Conservation (phyloP, 2,113 vertebrate species). For the Todiramphus chloris region DNA sequence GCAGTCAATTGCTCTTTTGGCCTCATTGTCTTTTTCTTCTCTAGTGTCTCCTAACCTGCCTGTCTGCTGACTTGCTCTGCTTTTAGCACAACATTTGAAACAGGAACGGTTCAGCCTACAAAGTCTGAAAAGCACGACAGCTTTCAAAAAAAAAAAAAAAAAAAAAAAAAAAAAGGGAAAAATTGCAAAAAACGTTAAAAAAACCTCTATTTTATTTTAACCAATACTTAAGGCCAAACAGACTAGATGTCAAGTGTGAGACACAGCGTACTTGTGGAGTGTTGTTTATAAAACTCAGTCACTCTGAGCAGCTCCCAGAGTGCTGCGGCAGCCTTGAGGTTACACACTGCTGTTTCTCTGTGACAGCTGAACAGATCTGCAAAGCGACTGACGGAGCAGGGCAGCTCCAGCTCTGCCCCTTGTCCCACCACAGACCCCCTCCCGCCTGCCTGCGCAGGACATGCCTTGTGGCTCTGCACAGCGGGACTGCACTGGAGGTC, state of each 20-base stretch:
- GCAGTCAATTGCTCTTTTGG: neutral
- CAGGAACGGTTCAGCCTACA: neutral
- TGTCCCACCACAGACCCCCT: neutral
- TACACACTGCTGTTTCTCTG: neutral
- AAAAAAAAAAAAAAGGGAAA: neutral
- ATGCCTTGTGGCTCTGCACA: neutral
- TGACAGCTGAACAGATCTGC: neutral
- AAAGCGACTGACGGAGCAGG: neutral
- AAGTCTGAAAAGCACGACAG: neutral
- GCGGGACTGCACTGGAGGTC: neutral
- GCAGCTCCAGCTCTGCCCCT: neutral
- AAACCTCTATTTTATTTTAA: neutral
- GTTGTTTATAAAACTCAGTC: neutral
- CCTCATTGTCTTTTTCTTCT: neutral
- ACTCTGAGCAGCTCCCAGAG: neutral
- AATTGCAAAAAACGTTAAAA: neutral
- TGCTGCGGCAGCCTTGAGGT: neutral
- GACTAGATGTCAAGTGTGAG: neutral
- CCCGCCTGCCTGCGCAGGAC: accelerated
- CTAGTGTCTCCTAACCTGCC: neutral
- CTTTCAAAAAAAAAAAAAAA: neutral
- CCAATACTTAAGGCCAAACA: neutral
- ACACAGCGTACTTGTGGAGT: neutral
- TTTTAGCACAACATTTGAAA: neutral
- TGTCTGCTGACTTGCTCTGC: neutral